Base-by-base conservation (phyloP, 1,140 invertebrate genomes). In the Mactra quadrangularis region DNA sequence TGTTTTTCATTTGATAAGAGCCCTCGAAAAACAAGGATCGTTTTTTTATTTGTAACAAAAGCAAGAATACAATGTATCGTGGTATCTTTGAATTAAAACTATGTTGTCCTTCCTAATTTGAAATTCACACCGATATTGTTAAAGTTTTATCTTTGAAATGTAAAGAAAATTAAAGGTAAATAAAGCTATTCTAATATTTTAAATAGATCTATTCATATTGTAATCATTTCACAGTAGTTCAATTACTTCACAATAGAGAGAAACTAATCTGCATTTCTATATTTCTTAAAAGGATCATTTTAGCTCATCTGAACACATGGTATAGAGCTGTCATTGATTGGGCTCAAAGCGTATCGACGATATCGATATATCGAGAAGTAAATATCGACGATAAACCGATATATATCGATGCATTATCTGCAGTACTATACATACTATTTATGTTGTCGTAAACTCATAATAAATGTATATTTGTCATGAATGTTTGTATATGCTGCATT, bases 121-220 rank as follows among this genome's bases (percentile, higher is more conserved):
- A 60, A 76, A 76, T 62, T 76, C 74, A 76, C 74, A 76, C 74
- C 27, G 41, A 25, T 31, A 47, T 76, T 76, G 74, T 47, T 76
- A 76, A 62, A 60, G 22, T 76, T 62, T 76, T 47, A 62, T 76
- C 74, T 76, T 81, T 57, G 50, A 55, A 38, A 71, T 57, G 53
- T 47, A 45, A 41, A 47, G 33, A 71, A 81, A 81, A 81, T 81
- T 70, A 81, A 81, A 81, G 55, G 66, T 71, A 81, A 81, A 81
- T 60, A 81, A 29, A 68, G 22, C 38, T n/a, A 35, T n/a, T 62
- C n/a, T 22, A 76, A 60, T 50, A 17, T 41, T 62, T 25, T 60
- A 22, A 72, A 72, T 60, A 60, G 74, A 50, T 33, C 38, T 64
- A 25, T 57, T 60, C 55, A 31, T 31, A 15, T 53, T 79, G 19